These are phyloP conservation scores for Zygogramma bicolorata DNA, from an alignment of 2,888 invertebrate species.

Conservation along the genomic window DNA sequence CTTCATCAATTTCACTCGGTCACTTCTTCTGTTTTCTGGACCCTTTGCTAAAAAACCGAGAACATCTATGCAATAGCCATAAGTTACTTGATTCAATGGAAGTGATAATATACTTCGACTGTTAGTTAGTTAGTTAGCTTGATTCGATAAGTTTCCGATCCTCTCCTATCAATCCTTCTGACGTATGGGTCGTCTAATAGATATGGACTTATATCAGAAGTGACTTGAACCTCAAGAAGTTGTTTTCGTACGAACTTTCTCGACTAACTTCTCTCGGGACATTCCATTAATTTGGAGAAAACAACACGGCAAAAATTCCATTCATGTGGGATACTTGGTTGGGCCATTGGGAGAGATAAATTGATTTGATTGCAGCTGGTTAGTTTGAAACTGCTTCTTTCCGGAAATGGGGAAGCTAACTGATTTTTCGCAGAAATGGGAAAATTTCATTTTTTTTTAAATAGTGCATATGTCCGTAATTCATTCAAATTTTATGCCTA, in stretches of 20 bases:
- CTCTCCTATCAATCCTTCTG: constrained; percentile 50
- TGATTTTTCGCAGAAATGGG: neutral
- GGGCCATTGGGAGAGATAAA: neutral
- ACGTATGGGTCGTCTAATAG: constrained; percentile 56
- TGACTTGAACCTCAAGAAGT: constrained; percentile 33
- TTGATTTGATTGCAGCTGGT: neutral
- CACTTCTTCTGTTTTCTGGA: neutral
- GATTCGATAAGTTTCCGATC: constrained; percentile 37
- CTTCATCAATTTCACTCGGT: no score
- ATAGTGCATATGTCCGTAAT: no score
- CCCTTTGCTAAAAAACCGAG: neutral
- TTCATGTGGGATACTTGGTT: constrained; percentile 13
- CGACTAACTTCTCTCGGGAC: constrained; percentile 30
- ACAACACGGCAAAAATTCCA: constrained; percentile 28
- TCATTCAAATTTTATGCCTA: no score
- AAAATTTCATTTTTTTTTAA: neutral
- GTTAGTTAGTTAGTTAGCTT: constrained; percentile 25
- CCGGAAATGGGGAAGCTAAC: neutral
- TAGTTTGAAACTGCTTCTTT: neutral
- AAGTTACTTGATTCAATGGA: constrained; percentile 15
- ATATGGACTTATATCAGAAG: constrained; percentile 53
- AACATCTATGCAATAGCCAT: neutral
- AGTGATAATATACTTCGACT: constrained; percentile 27
- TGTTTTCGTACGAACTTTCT: constrained; percentile 22
- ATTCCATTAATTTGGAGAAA: constrained; percentile 47